Conservation (phyloP, 2,797 vertebrate genomes). For the Anabas testudineus region DNA sequence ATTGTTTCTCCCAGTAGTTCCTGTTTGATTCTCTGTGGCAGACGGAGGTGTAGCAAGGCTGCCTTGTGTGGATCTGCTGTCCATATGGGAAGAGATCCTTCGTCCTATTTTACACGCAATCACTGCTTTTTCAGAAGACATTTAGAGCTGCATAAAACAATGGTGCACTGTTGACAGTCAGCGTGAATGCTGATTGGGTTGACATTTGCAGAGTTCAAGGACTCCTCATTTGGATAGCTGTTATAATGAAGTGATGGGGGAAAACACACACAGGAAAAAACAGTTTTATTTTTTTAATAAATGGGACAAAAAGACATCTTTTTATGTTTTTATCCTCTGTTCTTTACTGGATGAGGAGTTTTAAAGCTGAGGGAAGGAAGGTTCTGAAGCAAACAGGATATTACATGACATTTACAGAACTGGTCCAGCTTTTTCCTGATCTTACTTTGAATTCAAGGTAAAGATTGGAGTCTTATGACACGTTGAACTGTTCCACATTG, state of each 20-base stretch:
- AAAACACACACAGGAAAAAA: constrained; percentile 1
- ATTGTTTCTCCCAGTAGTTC: constrained; percentile 2
- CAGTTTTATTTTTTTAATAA: not conserved
- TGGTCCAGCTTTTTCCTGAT: constrained; percentile 4
- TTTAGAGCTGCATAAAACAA: constrained; percentile 25
- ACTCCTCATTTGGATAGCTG: constrained; percentile 35
- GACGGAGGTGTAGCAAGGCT: not conserved
- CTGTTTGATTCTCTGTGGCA: constrained; percentile 16
- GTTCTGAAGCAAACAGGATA: constrained; percentile 20
- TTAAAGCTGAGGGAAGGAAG: constrained; percentile 1
- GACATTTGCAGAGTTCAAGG: constrained; percentile 54
- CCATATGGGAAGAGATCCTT: constrained; percentile 57
- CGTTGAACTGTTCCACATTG: not conserved
- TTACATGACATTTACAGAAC: constrained; percentile 31
- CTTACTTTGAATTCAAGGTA: constrained; percentile 22
- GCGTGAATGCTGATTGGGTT: constrained; percentile 40
- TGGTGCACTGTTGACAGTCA: constrained; percentile 16
- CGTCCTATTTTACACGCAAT: constrained; percentile 38
- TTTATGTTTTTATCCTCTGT: not conserved
- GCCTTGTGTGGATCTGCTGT: constrained; percentile 50
- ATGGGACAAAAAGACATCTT: constrained; percentile 1
- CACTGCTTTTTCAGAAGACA: constrained; percentile 26
- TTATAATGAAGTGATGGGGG: constrained; percentile 21
- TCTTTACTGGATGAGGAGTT: not conserved
- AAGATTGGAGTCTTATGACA: constrained; percentile 29